These are phyloP conservation scores for Callochromis pleurospilus DNA, from an alignment of 2,113 vertebrate genomes.

Conservation along the genomic window DNA sequence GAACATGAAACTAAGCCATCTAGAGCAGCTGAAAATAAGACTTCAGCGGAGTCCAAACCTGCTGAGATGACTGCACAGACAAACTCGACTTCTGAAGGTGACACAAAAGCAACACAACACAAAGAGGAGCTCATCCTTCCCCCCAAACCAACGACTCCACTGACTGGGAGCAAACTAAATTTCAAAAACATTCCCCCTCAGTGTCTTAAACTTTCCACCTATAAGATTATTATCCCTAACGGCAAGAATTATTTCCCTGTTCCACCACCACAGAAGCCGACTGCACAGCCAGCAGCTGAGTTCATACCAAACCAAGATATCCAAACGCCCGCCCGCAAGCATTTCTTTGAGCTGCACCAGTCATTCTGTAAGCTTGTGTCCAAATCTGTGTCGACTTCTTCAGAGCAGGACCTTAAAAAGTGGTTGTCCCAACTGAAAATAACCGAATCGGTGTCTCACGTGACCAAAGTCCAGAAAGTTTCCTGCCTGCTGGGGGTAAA, in stretches of 20 bases:
- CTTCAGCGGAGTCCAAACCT: not conserved
- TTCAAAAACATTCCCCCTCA: slow-evolving; percentile 58
- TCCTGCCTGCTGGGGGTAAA: slow-evolving; percentile 53
- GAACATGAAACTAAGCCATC: slow-evolving; percentile 7
- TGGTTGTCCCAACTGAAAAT: slow-evolving; percentile 54
- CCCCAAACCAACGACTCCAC: not conserved
- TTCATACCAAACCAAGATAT: not conserved
- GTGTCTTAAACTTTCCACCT: slow-evolving; percentile 54
- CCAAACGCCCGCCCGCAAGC: slow-evolving; percentile 40
- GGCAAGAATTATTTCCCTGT: not conserved
- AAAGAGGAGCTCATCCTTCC: not conserved
- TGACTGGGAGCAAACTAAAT: not conserved
- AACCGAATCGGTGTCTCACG: not conserved
- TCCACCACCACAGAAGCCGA: not conserved
- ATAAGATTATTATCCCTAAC: slow-evolving; percentile 44
- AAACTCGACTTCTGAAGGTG: not conserved
- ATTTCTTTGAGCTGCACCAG: slow-evolving; percentile 78
- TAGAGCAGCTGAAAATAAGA: not conserved
- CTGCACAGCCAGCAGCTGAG: not conserved
- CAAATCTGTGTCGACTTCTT: slow-evolving; percentile 62
- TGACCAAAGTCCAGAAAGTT: slow-evolving; percentile 61
- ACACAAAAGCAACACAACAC: not conserved
- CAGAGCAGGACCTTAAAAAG: slow-evolving; percentile 28
- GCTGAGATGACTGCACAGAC: not conserved
- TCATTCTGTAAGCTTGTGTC: slow-evolving; percentile 76